A percentile compares a stretch with the other conserved stretches of the same genome.
phyloP scores from a whole-genome alignment of 1,140 invertebrate species.

The Polyergus mexicanus region DNA sequence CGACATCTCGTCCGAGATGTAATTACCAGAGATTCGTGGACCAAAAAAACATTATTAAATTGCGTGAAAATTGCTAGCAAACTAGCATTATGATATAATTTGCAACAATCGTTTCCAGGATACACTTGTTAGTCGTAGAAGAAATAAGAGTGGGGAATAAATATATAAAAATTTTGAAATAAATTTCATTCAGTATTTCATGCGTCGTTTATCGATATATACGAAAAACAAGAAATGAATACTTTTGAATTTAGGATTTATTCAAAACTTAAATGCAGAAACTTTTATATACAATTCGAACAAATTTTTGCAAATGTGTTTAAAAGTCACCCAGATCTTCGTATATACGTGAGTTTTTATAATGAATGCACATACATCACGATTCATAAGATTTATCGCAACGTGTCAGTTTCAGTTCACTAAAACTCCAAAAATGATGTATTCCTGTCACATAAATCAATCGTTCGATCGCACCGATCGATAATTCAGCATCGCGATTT shows the following conservation, averaged over 20 bases:
- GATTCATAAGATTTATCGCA: slow-evolving; percentile 45
- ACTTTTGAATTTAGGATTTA: neutral
- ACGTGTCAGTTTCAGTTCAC: slow-evolving; percentile 20
- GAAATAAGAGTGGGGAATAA: neutral
- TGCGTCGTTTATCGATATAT: neutral
- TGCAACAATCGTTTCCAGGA: neutral
- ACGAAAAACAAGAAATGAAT: neutral
- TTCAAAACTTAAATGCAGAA: too few relatives aligned
- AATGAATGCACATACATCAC: slow-evolving; percentile 39
- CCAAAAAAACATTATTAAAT: neutral
- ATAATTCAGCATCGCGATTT: slow-evolving; percentile 23
- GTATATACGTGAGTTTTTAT: slow-evolving; percentile 27
- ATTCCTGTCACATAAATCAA: slow-evolving; percentile 45
- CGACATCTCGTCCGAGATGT: neutral
- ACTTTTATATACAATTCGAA: slow-evolving; percentile 3
- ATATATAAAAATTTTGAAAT: slow-evolving; percentile 2
- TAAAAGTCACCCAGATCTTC: slow-evolving; percentile 23
- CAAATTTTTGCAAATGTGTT: slow-evolving; percentile 17
- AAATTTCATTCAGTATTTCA: neutral
- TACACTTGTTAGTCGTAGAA: neutral
- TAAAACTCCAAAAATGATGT: slow-evolving; percentile 48
- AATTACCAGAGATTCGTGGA: neutral
- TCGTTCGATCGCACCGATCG: slow-evolving; percentile 9
- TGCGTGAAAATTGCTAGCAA: neutral
- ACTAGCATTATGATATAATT: neutral